Percentiles rank a stretch among this genome's conserved stretches.
Evolutionary conservation across 2,888 invertebrate genomes (phyloP).

Genomic region (Vesta saturnalis): DNA sequence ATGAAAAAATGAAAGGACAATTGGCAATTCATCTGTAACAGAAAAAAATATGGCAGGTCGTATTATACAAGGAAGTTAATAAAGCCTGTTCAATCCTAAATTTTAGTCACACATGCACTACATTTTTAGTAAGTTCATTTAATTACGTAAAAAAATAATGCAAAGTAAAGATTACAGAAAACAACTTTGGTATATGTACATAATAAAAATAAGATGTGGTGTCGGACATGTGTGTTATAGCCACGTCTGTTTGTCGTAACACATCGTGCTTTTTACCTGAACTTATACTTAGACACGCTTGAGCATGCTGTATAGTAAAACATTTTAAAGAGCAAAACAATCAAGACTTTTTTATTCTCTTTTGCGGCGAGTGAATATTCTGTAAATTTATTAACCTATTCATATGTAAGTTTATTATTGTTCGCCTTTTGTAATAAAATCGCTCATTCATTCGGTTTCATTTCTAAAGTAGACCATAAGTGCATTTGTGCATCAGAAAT

Average conservation of each 20-base stretch:
- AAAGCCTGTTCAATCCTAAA: neutral
- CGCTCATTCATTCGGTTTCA: no score
- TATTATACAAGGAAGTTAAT: neutral
- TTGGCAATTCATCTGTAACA: conserved; percentile 1
- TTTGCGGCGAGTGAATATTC: conserved; percentile 3
- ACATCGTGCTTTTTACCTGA: conserved; percentile 10
- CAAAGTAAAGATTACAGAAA: neutral
- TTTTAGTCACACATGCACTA: neutral
- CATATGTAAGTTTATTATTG: neutral
- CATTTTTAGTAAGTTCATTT: neutral
- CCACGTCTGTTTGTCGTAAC: conserved; percentile 1
- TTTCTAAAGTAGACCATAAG: no score
- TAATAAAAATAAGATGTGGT: conserved; percentile 7
- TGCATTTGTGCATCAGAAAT: no score
- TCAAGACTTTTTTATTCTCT: conserved; percentile 1
- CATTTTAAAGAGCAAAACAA: conserved; percentile 14
- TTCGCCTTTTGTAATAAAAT: no score
- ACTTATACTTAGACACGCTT: conserved; percentile 10
- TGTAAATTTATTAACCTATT: conserved; percentile 7
- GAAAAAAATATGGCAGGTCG: neutral
- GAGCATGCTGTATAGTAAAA: neutral
- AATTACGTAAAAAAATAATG: neutral
- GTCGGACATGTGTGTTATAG: neutral
- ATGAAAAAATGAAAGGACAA: conserved; percentile 1
- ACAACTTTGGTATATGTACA: neutral